Percentiles rank a stretch among this genome's conserved stretches.
Conservation (phyloP, 2,888 invertebrate species). For the Gari tellinella region DNA sequence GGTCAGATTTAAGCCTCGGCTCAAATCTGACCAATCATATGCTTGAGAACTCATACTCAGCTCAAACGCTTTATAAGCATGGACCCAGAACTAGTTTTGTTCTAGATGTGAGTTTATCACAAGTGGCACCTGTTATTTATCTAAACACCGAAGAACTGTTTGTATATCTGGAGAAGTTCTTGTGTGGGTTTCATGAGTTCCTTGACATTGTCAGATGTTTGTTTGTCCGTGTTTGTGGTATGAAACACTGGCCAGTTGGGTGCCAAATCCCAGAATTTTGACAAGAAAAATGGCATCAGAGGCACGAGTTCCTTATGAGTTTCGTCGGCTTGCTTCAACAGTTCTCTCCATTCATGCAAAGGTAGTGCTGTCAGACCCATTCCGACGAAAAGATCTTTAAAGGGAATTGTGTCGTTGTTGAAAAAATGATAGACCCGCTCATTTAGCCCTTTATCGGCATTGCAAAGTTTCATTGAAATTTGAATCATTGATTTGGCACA, state of each 20-base stretch:
- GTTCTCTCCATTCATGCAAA: conserved; percentile 63
- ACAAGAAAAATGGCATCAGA: conserved; percentile 68
- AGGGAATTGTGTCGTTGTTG: conserved; percentile 66
- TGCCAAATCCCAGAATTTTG: conserved; percentile 68
- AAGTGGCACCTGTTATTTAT: no score
- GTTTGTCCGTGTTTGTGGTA: conserved; percentile 59
- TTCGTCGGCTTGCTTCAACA: conserved; percentile 44
- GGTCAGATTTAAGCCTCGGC: no score
- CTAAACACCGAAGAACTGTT: conserved; percentile 58
- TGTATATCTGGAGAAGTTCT: conserved; percentile 64
- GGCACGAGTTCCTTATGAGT: conserved; percentile 64
- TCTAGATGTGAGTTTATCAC: no score
- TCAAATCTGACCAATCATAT: no score
- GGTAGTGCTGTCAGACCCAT: conserved; percentile 54
- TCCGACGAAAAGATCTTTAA: conserved; percentile 64
- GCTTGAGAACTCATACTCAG: no score
- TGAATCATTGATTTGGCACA: conserved; percentile 69
- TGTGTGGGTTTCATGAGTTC: conserved; percentile 48
- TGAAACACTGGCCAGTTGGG: conserved; percentile 69
- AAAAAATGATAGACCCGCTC: conserved; percentile 68
- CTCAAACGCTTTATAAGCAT: no score
- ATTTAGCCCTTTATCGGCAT: conserved; percentile 16
- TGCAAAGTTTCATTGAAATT: conserved; percentile 60
- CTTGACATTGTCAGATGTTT: conserved; percentile 56
- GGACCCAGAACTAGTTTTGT: no score